Base-by-base conservation (phyloP, 2,797 vertebrate species). In the Hozukius guyotensis region DNA sequence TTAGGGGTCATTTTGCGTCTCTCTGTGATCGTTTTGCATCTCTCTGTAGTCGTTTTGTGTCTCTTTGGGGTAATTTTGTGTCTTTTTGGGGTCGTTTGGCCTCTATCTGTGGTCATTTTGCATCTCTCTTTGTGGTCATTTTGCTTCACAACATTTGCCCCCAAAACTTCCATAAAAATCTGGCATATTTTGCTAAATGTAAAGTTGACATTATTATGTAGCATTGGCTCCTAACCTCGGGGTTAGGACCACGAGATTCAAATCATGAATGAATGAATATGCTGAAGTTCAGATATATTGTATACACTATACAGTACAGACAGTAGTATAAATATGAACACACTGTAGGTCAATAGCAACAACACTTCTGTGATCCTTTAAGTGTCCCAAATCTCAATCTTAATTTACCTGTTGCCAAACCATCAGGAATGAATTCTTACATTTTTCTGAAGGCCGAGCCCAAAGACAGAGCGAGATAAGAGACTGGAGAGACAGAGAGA, bases 361-460 rank as follows among this genome's bases (percentile, higher is more conserved):
- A 65, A 34, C 14, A 16, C 36, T 11, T 27, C 12, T 56, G 20
- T 6, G 20, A 25, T 57, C 25, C 31, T 32, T 42, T 4, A 38
- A 18, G 5, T 36, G 63, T 8, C 18, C 6, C n/a, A 13, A 13
- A 34, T 55, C 20, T 60, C 10, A 3, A 42, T 42, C 38, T 42
- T 42, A 16, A 42, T 32, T 7, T 55, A 13, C 53, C 10, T 38
- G 56, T 55, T 59, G n/a, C 6, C 27, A 18, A 53, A 71, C 0
- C 29, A 6, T n/a, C 49, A 74, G 34, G 68, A 80, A 81, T 78
- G 16, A 73, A 75, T 72, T 83, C 42, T 62, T 76, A 3, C n/a
- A 53, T 18, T 66, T 75, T 71, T 4, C 56, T 61, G 53, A 27
- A 78, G 80, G 61, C 77, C 84, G 18, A 89, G n/a, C 85, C 82